phyloP scores from a whole-genome alignment of 2,888 invertebrate genomes.

The Melangyna quadrimaculata region DNA sequence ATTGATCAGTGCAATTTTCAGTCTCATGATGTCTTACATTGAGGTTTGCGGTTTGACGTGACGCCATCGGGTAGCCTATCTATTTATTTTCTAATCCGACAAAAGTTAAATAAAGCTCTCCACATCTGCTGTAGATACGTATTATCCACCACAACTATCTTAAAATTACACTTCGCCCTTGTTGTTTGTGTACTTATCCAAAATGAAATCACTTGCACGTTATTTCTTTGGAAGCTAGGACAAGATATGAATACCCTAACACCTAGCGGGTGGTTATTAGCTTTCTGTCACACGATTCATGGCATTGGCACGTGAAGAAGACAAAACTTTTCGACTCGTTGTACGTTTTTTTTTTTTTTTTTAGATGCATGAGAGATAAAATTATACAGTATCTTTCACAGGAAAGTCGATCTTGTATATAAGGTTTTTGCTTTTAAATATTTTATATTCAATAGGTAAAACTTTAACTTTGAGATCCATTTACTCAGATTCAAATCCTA shows the following conservation, averaged over 20 bases:
- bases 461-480: no score
- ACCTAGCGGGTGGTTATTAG: slow-evolving; percentile 44
- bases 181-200: not conserved
- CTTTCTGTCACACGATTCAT: slow-evolving; percentile 6
- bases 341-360: not conserved
- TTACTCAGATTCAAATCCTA: no score
- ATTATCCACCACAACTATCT: not conserved
- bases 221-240: slow-evolving; percentile 42
- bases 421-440: no score
- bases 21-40: not conserved
- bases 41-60: not conserved
- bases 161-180: not conserved
- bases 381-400: not conserved
- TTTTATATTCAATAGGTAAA: no score
- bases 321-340: slow-evolving; percentile 17
- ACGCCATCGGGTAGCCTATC: slow-evolving; percentile 2
- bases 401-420: not conserved
- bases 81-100: slow-evolving; percentile 4
- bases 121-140: slow-evolving; percentile 34
- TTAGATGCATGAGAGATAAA: not conserved
- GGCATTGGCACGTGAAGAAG: slow-evolving; percentile 56
- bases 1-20: not conserved
- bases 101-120: slow-evolving; percentile 36
- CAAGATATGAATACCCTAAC: slow-evolving; percentile 52
- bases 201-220: slow-evolving; percentile 57